Evolutionary conservation across 2,888 invertebrate species (phyloP), one percentile per base, ranked within the genome.

Genomic region (Teleogryllus oceanicus): DNA sequence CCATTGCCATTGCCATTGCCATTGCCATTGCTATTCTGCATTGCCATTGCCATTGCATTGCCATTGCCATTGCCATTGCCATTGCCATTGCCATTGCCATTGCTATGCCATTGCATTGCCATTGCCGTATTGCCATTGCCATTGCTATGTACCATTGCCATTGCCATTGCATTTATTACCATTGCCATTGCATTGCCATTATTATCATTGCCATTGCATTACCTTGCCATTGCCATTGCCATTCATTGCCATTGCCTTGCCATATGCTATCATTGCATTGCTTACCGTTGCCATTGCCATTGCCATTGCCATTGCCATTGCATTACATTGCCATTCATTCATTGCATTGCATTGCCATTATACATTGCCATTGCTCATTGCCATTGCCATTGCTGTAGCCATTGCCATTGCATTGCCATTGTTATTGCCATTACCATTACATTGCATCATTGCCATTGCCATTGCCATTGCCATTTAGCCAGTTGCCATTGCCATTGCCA

Each of bases 1-100:
- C 78, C 78, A 78, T 37, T 78, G 37, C 78, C 78, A 78, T 37
- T 78, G 37, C 78, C 78, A 78, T 37, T 78, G 37, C 78, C 78
- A 78, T 37, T 78, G 37, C 78, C 78, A 78, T 37, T n/a, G n/a
- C n/a, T n/a, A n/a, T n/a, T n/a, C n/a, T 78, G 37, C 62, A n/a
- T n/a, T n/a, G n/a, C n/a, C n/a, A n/a, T n/a, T n/a, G n/a, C n/a
- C n/a, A n/a, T n/a, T n/a, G n/a, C 78, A 78, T 37, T 78, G 37
- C 78, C 78, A 78, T 37, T 78, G 37, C 78, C 78, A 78, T 37
- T 78, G 37, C 78, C 78, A 78, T 37, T 78, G 12, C 50, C 78
- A 78, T 37, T 76, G n/a, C n/a, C 76, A 76, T 21, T 76, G 62
- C 62, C 62, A 62, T 62, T 62, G 62, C 62, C 62, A 62, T 62